phyloP scores from a whole-genome alignment of 2,888 invertebrate genomes.

The Seira sanloemensis region DNA sequence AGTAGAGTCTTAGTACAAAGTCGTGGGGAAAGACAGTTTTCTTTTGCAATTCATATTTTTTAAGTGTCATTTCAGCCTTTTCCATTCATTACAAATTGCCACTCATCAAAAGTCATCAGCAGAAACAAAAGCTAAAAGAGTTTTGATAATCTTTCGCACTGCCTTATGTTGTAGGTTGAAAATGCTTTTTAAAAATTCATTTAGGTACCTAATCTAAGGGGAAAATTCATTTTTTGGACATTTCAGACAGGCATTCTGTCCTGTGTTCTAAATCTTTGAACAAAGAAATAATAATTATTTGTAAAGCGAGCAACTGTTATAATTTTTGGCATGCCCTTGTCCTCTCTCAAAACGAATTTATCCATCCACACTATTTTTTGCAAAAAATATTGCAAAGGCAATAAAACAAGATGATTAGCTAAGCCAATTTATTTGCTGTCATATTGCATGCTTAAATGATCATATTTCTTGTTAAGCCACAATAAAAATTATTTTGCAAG shows the following conservation, averaged over 20 bases:
- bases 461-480: background rate
- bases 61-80: slow-evolving; percentile 18
- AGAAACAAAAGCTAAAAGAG: background rate
- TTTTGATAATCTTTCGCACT: background rate
- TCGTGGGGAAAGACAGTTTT: too few species aligned
- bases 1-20: too few species aligned
- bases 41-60: slow-evolving; percentile 19
- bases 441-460: background rate
- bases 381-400: background rate
- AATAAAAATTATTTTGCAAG: background rate
- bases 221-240: background rate
- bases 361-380: background rate
- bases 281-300: background rate
- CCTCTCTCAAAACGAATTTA: background rate
- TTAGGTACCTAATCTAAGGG: background rate
- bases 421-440: background rate
- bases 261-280: background rate
- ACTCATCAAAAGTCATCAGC: background rate
- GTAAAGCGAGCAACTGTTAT: background rate
- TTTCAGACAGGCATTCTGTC: background rate
- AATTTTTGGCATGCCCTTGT: background rate
- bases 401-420: too few species aligned
- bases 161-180: too few species aligned
- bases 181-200: background rate
- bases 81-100: slow-evolving; percentile 4